Evolutionary conservation across 2,113 vertebrate species (phyloP), one percentile per base, ranked within the genome.

Genomic region (Papio anubis): DNA sequence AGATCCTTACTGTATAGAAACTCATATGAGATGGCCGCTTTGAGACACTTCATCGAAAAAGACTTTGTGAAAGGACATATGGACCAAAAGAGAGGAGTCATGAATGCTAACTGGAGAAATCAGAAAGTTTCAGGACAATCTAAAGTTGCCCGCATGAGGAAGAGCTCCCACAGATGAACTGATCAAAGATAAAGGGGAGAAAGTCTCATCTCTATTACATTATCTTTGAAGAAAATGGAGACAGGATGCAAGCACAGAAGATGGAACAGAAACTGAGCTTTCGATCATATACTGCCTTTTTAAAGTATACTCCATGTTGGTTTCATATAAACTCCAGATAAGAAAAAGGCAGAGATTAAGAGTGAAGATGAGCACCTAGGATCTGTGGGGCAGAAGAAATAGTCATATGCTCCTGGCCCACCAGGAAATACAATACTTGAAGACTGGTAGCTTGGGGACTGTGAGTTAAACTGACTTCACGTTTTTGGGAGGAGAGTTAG

Each of bases 151-250:
- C 90, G 17, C 52, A 43, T 52, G 72, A 80, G 27, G 27, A 94
- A 84, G 59, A 82, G 20, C 32, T 61, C 48, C n/a, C 48, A 94
- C 14, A 82, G 52, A 82, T 23, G 68, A 87, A 87, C 23, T 81
- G 57, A 80, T 83, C 73, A 88, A 91, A 86, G 25, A 48, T 68
- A 90, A 66, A 48, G 18, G 27, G 18, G 30, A 84, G 20, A 81
- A 83, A 93, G 43, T 12, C 27, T 70, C 40, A 18, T 88, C 55
- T 88, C 88, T 88, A 14, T 76, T 78, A 43, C 32, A 79, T 55
- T 68, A 76, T 70, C 80, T 95, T 82, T n/a, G 25, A 86, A 86
- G 85, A 68, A 95, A 93, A 92, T 50, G 50, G 92, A 90, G 40
- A 87, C 8, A 85, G 8, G 59, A 57, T 61, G 45, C 83, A 81